Percentiles rank a stretch among this genome's conserved stretches.
These are phyloP conservation scores for Melanotaenia nigrans DNA, from an alignment of 2,797 vertebrate species.

Conservation along the genomic window DNA sequence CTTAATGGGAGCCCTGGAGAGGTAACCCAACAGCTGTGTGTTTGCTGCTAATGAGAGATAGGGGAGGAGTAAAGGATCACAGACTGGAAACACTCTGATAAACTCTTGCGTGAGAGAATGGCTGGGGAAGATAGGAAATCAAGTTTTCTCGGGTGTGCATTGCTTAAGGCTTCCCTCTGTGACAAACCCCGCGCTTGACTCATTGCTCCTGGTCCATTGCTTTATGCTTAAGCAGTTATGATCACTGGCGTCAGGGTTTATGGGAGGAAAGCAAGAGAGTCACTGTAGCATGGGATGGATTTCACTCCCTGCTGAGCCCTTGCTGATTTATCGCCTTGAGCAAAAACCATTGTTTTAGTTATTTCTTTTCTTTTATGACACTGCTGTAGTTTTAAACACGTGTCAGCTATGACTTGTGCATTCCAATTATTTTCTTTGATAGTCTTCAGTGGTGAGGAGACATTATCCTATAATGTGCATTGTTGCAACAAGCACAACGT, in stretches of 20 bases:
- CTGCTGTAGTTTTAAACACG: constrained; percentile 50
- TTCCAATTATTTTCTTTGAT: constrained; percentile 16
- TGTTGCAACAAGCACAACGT: constrained; percentile 27
- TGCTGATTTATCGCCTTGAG: constrained; percentile 65
- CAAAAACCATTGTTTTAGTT: constrained; percentile 44
- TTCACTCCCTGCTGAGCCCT: constrained; percentile 62
- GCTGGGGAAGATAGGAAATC: constrained; percentile 71
- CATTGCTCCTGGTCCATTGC: constrained; percentile 65
- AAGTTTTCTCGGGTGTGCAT: constrained; percentile 74
- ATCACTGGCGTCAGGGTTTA: constrained; percentile 63
- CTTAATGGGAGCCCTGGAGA: constrained; percentile 86
- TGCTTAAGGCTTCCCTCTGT: constrained; percentile 72
- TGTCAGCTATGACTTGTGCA: constrained; percentile 43
- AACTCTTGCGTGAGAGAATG: constrained; percentile 72
- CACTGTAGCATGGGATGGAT: constrained; percentile 64
- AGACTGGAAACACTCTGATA: constrained; percentile 79
- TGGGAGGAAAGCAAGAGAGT: constrained; percentile 55
- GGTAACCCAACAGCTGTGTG: constrained; percentile 84
- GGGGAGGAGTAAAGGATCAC: constrained; percentile 80
- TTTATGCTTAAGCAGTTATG: constrained; percentile 65
- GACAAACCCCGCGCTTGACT: constrained; percentile 67
- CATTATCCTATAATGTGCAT: constrained; percentile 14
- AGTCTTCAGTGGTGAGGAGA: constrained; percentile 9
- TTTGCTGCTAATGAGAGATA: constrained; percentile 85
- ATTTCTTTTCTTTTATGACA: constrained; percentile 24